Percentiles rank a stretch among this genome's conserved stretches.
These are phyloP conservation scores for Cyclopterus lumpus DNA, from an alignment of 2,797 vertebrate species.

Conservation along the genomic window DNA sequence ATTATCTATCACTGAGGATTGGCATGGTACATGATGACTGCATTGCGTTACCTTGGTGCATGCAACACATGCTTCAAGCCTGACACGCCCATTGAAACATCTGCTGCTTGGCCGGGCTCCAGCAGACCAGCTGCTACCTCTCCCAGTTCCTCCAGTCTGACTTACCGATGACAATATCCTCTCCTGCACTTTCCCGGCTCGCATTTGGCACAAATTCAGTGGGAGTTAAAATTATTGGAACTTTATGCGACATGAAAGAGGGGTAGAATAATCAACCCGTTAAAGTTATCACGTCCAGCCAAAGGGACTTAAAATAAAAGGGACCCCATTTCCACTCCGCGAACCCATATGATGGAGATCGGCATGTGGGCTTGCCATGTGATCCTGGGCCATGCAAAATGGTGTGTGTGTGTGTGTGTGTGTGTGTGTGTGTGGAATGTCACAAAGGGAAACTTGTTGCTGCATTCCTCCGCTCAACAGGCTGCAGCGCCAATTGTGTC, in stretches of 20 bases:
- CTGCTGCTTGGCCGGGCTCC: conserved; percentile 76
- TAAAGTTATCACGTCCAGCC: not conserved
- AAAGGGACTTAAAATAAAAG: too few relatives aligned
- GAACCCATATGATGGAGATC: conserved; percentile 42
- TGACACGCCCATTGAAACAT: conserved; percentile 79
- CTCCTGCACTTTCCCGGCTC: conserved; percentile 15
- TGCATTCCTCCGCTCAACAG: conserved; percentile 78
- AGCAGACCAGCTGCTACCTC: conserved; percentile 76
- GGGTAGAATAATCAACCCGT: not conserved
- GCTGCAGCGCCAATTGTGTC: conserved; percentile 81
- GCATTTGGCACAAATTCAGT: conserved; percentile 33
- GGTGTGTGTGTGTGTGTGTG: conserved; percentile 23
- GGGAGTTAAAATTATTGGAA: conserved; percentile 12
- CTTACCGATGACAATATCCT: conserved; percentile 59
- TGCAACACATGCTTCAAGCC: conserved; percentile 74
- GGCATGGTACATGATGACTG: conserved; percentile 68
- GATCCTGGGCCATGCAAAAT: conserved; percentile 66
- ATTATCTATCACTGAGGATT: conserved; percentile 2
- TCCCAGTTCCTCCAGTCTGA: conserved; percentile 59
- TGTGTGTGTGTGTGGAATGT: conserved; percentile 73
- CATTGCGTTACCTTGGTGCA: conserved; percentile 81
- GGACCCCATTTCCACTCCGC: not conserved
- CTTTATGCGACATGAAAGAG: conserved; percentile 31
- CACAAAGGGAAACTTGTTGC: conserved; percentile 81
- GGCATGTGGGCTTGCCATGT: conserved; percentile 75